phyloP scores from a whole-genome alignment of 2,113 vertebrate genomes.

The Rutilus rutilus region DNA sequence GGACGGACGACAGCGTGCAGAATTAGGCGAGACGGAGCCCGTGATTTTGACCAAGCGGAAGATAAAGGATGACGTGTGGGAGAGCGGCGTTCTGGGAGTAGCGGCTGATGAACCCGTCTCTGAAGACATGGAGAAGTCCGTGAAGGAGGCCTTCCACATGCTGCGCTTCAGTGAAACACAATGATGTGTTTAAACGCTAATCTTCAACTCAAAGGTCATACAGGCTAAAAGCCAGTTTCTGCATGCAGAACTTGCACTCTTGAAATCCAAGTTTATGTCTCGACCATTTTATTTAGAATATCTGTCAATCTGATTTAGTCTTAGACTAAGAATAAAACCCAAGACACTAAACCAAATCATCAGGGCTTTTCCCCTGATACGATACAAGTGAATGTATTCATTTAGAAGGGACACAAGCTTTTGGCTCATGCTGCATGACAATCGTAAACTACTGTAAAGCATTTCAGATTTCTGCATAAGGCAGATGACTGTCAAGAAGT shows the following conservation, averaged over 20 bases:
- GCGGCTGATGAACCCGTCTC: not conserved
- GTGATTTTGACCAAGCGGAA: slow-evolving; percentile 86
- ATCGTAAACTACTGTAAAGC: slow-evolving; percentile 17
- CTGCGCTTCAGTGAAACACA: slow-evolving; percentile 81
- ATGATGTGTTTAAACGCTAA: not conserved
- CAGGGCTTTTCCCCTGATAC: not conserved
- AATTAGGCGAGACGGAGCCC: slow-evolving; percentile 31
- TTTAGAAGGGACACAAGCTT: not conserved
- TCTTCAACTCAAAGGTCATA: not conserved
- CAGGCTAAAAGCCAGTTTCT: not conserved
- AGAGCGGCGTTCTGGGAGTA: slow-evolving; percentile 71
- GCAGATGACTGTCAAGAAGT: not conserved
- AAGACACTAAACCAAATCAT: not conserved
- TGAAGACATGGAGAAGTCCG: slow-evolving; percentile 65
- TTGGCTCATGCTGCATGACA: slow-evolving; percentile 3
- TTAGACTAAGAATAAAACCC: not conserved
- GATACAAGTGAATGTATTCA: not conserved
- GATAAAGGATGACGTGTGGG: slow-evolving; percentile 79
- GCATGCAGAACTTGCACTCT: not conserved
- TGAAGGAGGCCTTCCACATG: slow-evolving; percentile 81
- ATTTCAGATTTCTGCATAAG: not conserved
- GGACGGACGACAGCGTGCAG: not conserved
- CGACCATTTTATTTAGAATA: not conserved
- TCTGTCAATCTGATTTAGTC: not conserved
- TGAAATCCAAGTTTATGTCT: not conserved